Evolutionary conservation across 2,888 invertebrate genomes (phyloP).

Genomic region (Drosophila demipolita): DNA sequence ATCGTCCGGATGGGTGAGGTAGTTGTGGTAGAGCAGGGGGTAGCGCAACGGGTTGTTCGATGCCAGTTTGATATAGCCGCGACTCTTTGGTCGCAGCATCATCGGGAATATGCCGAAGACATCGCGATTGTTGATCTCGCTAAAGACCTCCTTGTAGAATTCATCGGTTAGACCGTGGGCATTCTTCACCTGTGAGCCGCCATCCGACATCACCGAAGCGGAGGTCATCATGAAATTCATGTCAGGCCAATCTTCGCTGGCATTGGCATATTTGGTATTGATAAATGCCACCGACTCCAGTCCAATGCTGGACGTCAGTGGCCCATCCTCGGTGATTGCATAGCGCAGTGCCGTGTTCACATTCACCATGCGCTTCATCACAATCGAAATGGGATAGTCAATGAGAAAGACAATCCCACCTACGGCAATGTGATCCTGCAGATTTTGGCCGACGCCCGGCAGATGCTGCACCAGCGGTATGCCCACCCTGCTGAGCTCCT

Average conservation of each 20-base stretch:
- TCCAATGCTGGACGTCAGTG: conserved; percentile 94
- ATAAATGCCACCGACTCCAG: conserved; percentile 95
- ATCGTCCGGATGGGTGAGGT: conserved; percentile 94
- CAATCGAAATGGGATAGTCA: conserved; percentile 92
- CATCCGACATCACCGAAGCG: conserved; percentile 92
- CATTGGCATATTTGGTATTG: conserved; percentile 94
- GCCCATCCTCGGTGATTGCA: conserved; percentile 94
- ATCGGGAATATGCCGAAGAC: conserved; percentile 94
- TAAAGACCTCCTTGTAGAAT: conserved; percentile 91
- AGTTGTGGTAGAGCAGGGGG: conserved; percentile 96
- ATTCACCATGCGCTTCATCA: conserved; percentile 93
- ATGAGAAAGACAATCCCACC: conserved; percentile 93
- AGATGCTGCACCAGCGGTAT: conserved; percentile 90
- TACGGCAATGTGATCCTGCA: conserved; percentile 95
- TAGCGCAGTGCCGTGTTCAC: conserved; percentile 93
- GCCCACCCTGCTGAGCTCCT: conserved; percentile 90
- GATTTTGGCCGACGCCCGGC: conserved; percentile 93
- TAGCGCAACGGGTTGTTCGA: conserved; percentile 91
- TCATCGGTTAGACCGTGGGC: conserved; percentile 93
- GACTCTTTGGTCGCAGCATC: conserved; percentile 95
- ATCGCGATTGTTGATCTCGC: conserved; percentile 90
- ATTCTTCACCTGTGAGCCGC: conserved; percentile 91
- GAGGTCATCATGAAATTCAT: conserved; percentile 96
- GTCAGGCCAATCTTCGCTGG: conserved; percentile 95
- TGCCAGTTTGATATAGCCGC: conserved; percentile 91